These are phyloP conservation scores for Syngnathus scovelli DNA, from an alignment of 2,113 vertebrate genomes.

Conservation along the genomic window DNA sequence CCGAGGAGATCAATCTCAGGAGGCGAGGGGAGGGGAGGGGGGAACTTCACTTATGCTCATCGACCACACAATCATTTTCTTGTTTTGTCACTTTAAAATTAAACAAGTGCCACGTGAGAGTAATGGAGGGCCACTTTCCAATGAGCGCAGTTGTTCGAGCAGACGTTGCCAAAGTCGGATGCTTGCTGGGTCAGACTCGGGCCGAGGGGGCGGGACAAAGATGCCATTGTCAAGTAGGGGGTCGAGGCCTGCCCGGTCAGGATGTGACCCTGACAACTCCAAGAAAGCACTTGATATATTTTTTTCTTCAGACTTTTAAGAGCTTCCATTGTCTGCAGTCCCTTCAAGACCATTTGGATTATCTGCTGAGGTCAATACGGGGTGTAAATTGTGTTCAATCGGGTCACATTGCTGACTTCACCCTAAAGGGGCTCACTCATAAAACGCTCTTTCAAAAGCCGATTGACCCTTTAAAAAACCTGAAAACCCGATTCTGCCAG, in stretches of 20 bases:
- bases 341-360: constrained; percentile 61
- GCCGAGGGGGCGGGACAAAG: constrained; percentile 39
- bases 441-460: background rate
- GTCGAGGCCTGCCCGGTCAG: constrained; percentile 15
- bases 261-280: constrained; percentile 24
- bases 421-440: constrained; percentile 54
- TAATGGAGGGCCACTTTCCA: constrained; percentile 50
- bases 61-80: constrained; percentile 55
- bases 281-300: constrained; percentile 22
- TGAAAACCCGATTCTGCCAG: too few relatives aligned
- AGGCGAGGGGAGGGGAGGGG: constrained; percentile 15
- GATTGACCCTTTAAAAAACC: too few relatives aligned
- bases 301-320: constrained; percentile 30
- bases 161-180: background rate
- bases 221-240: constrained; percentile 27
- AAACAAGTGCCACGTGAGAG: constrained; percentile 57
- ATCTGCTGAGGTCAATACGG: constrained; percentile 66
- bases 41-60: constrained; percentile 42
- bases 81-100: constrained; percentile 67
- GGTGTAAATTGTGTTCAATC: constrained; percentile 83
- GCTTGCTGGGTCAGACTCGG: constrained; percentile 27
- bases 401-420: constrained; percentile 75
- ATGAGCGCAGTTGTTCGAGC: background rate
- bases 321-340: constrained; percentile 41
- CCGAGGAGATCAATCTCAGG: constrained; percentile 54